phyloP scores from a whole-genome alignment of 1,140 invertebrate genomes.

The Papilio aristodemus region DNA sequence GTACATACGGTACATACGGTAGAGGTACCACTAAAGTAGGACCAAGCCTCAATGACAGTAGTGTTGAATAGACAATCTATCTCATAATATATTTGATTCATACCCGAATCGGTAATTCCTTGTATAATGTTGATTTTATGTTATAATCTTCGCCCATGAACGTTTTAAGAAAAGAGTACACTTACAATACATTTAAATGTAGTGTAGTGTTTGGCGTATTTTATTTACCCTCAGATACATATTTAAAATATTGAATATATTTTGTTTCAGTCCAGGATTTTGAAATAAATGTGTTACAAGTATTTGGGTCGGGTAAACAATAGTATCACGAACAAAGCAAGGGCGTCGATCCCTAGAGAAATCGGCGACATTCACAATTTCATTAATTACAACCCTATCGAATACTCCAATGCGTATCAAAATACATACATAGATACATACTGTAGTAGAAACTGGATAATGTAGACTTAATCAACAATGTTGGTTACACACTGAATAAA shows the following conservation, averaged over 20 bases:
- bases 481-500: neutral
- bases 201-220: neutral
- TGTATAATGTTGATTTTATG: too few relatives aligned
- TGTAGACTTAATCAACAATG: too few relatives aligned
- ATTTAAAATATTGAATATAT: neutral
- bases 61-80: too few relatives aligned
- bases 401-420: slow-evolving; percentile 23
- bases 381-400: slow-evolving; percentile 33
- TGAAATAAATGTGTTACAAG: neutral
- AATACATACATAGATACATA: neutral
- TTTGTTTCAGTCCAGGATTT: neutral
- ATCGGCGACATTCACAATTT: slow-evolving; percentile 14
- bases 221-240: too few relatives aligned
- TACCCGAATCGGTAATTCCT: too few relatives aligned
- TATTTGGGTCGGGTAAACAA: slow-evolving; percentile 6
- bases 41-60: too few relatives aligned
- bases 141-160: too few relatives aligned
- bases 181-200: too few relatives aligned
- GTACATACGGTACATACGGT: neutral
- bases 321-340: neutral
- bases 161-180: too few relatives aligned
- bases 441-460: too few relatives aligned
- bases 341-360: slow-evolving; percentile 23
- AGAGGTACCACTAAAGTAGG: too few relatives aligned
- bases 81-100: too few relatives aligned